Evolutionary conservation across 2,797 vertebrate genomes (phyloP).

Genomic region (Leuciscus waleckii): DNA sequence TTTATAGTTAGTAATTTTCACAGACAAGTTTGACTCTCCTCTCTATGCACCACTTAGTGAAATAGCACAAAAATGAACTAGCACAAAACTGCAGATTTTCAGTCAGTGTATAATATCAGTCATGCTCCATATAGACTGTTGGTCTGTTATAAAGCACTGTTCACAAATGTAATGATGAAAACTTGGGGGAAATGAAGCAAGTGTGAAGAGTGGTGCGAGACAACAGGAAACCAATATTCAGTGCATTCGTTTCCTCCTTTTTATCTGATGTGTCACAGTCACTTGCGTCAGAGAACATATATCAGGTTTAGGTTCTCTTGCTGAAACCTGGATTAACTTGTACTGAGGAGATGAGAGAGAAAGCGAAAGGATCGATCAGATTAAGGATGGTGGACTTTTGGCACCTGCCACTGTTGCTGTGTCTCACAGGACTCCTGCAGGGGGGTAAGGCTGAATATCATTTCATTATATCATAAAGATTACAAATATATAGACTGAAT

Average conservation of each 20-base stretch:
- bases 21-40: background rate
- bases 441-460: slow-evolving; percentile 24
- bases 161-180: background rate
- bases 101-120: background rate
- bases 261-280: background rate
- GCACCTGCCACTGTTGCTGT: slow-evolving; percentile 60
- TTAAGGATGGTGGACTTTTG: slow-evolving; percentile 65
- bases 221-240: slow-evolving; percentile 51
- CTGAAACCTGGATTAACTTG: background rate
- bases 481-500: background rate
- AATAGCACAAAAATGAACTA: background rate
- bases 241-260: slow-evolving; percentile 36
- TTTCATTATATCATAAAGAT: background rate
- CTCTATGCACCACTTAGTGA: background rate
- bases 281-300: background rate
- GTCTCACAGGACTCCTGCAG: slow-evolving; percentile 56
- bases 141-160: background rate
- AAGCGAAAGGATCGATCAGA: background rate
- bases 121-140: background rate
- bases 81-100: background rate
- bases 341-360: background rate
- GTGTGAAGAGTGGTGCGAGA: background rate
- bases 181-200: no score
- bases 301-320: background rate
- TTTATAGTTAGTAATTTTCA: background rate